Percentiles rank a stretch among this genome's conserved stretches.
Evolutionary conservation across 2,113 vertebrate species (phyloP).

Genomic region (Odontesthes bonariensis): DNA sequence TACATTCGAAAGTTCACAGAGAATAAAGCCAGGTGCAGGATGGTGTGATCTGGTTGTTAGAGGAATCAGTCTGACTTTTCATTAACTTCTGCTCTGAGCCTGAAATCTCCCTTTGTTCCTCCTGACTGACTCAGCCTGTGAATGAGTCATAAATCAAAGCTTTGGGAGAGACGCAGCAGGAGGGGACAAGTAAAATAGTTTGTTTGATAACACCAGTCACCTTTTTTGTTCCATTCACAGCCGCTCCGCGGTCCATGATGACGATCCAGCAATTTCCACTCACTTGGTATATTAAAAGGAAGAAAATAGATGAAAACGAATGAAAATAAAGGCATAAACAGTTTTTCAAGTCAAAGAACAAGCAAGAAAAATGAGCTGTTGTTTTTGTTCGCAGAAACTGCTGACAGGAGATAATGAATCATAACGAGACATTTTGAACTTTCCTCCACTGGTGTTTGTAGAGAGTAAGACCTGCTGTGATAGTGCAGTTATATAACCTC

Average conservation of each 20-base stretch:
- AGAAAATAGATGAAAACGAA: background rate
- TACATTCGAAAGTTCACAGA: background rate
- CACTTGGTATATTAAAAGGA: slow-evolving; percentile 15
- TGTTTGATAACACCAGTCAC: slow-evolving; percentile 59
- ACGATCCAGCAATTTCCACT: slow-evolving; percentile 45
- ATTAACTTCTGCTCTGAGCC: slow-evolving; percentile 38
- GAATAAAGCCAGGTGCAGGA: background rate
- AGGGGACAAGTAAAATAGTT: slow-evolving; percentile 27
- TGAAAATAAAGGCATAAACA: slow-evolving; percentile 8
- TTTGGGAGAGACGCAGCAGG: slow-evolving; percentile 38
- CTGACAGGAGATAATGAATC: background rate
- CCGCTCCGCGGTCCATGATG: slow-evolving; percentile 2
- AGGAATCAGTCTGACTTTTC: slow-evolving; percentile 40
- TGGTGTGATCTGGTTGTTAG: slow-evolving; percentile 27
- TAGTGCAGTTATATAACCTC: background rate
- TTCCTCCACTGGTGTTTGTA: background rate
- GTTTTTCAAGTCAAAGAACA: background rate
- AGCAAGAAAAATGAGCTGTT: background rate
- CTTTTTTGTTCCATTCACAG: slow-evolving; percentile 50
- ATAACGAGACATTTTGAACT: background rate
- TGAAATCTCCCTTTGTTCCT: slow-evolving; percentile 60
- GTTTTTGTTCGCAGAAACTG: background rate
- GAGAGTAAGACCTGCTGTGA: slow-evolving; percentile 1
- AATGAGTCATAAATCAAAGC: slow-evolving; percentile 62
- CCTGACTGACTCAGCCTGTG: slow-evolving; percentile 52